Base-by-base conservation (phyloP, 2,113 vertebrate species). In the Passerina amoena region DNA sequence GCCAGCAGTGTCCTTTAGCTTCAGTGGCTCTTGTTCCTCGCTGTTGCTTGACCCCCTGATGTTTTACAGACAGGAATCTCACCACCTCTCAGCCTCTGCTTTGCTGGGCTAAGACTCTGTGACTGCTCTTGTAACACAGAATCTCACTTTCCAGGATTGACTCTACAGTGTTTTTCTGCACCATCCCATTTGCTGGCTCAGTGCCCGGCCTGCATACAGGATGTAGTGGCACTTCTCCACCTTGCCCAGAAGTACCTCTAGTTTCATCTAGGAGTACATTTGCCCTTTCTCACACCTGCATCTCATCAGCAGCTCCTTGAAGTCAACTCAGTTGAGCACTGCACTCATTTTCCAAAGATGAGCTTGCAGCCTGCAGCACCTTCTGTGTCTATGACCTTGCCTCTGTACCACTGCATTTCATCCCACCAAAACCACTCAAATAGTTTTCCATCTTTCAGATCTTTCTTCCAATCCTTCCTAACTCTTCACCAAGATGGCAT, bases 11-110 rank as follows among this genome's bases (percentile, higher is more conserved):
- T 86, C 75, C 79, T 90, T 76, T 17, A 82, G 53, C 38, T 84
- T 45, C 56, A 72, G 59, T 42, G 33, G 16, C 65, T 77, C 88
- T 88, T 92, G 59, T 54, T 59, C 48, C 59, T 93, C 1, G 2
- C 75, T 88, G 88, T 66, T 95, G 82, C 70, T 90, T 94, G 92
- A 90, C 75, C 48, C 51, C 48, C 37, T 42, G 45, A 57, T 80
- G 85, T 38, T 92, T 82, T 65, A 80, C 2, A 92, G 75, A 40
- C 63, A 93, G 70, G 48, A 88, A 42, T 80, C 75, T 48, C 75
- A 51, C 20, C 17, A 25, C 23, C 9, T 30, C 54, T 90, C 78
- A 91, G 65, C 44, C 66, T 90, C 44, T 90, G 51, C 65, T 90
- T 72, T 90, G 57, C 63, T 61, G 30, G 63, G 50, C 57, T 95